Base-by-base conservation (phyloP, 2,797 vertebrate species). In the Xiphophorus birchmanni region DNA sequence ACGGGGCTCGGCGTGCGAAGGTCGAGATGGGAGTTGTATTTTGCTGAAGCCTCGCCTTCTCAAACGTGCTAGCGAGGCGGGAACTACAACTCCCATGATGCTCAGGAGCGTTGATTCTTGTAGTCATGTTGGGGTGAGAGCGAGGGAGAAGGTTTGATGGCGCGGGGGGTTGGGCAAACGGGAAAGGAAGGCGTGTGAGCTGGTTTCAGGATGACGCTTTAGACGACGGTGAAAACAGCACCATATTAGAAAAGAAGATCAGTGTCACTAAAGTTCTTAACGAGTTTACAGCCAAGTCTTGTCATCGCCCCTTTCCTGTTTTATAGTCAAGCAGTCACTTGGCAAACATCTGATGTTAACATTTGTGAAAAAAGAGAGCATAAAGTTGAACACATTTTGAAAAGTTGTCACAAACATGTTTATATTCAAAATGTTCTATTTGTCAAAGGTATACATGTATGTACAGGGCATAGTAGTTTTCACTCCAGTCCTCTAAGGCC, bases 21-120 rank as follows among this genome's bases (percentile, higher is more conserved):
- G 94, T 94, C 86, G 85, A 89, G 86, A 93, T 96, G 96, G 96
- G 95, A 95, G 92, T 95, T 96, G 96, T 96, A 96, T 96, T 95
- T 93, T 94, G 87, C 58, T 42, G 83, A 93, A 54, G 88, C 82
- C 84, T 91, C 89, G 86, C 91, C 92, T 95, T 94, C 92, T 90
- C 79, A 75, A 78, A 60, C 23, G 35, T 32, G 60, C 77, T 84
- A 81, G 75, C 83, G 86, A 7, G 4, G 0, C 1, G 0, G 2
- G 78, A 80, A 96, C 95, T 95, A 90, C 95, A 84, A 11, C 4
- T 94, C 95, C 96, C 95, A 86, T 80, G 44, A 82, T 92, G 89
- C 94, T 6, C 3, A 9, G 65, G 75, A 82, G 80, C 56, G 60
- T 54, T 21, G 74, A 42, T 9, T 76, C 67, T 35, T 69, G 80